Percentiles rank a stretch among this genome's conserved stretches.
These are phyloP conservation scores for rat (Rattus norvegicus) DNA, from an alignment of 2,113 vertebrate species.

Conservation along the genomic window DNA sequence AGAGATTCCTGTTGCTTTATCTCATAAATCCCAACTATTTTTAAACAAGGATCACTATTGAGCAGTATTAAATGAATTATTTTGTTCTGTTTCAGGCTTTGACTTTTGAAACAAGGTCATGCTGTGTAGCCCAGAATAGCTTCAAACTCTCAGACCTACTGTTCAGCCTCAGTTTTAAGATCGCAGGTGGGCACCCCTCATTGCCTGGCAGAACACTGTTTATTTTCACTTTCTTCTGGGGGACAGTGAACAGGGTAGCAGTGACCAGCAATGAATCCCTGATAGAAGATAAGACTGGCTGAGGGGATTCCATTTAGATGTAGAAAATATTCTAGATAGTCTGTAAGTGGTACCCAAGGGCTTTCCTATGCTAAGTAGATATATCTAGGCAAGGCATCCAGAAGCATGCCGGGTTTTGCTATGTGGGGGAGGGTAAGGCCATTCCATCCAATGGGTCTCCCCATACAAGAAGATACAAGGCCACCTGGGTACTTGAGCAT, in stretches of 20 bases:
- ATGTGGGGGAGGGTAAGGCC: background rate
- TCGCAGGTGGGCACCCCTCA: too few species aligned
- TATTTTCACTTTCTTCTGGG: background rate
- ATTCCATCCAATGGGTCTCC: background rate
- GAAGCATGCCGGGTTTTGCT: background rate
- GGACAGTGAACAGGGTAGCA: background rate
- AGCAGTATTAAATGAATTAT: constrained; percentile 63
- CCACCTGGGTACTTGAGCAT: background rate
- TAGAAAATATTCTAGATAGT: background rate
- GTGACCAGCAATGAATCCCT: background rate
- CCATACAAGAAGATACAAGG: background rate
- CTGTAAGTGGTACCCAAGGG: background rate
- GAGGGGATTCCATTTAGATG: background rate
- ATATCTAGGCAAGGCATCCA: background rate
- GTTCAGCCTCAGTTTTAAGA: background rate
- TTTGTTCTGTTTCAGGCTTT: background rate
- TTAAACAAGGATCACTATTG: background rate
- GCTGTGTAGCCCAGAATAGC: background rate
- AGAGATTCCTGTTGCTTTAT: background rate
- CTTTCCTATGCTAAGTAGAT: background rate
- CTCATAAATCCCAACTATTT: background rate
- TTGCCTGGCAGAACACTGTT: background rate
- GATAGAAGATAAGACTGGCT: background rate
- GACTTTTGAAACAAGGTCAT: background rate
- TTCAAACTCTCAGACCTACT: background rate